Conservation (phyloP, 2,113 vertebrate genomes). For the Gambusia holbrooki region DNA sequence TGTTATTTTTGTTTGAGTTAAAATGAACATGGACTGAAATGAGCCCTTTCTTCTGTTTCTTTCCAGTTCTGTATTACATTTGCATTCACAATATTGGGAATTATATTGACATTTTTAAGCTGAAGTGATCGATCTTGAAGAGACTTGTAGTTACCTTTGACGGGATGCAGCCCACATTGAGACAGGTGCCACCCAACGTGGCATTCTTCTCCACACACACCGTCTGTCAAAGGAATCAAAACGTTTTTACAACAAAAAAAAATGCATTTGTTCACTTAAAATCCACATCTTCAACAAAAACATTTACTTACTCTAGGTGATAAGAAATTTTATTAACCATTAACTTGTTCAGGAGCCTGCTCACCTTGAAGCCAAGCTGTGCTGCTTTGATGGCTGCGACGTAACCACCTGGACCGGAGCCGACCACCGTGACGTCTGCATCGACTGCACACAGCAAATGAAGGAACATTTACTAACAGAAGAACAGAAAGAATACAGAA, state of each 20-base stretch:
- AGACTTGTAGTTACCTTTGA: slow-evolving; percentile 87
- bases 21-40: too few species aligned
- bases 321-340: not conserved
- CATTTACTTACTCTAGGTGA: not conserved
- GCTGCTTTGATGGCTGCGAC: slow-evolving; percentile 98
- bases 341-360: not conserved
- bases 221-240: slow-evolving; percentile 78
- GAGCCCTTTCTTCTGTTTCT: too few species aligned
- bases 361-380: slow-evolving; percentile 97
- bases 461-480: not conserved
- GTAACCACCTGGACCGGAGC: slow-evolving; percentile 96
- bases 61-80: not conserved
- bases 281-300: not conserved
- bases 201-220: slow-evolving; percentile 95
- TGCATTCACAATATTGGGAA: not conserved
- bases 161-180: slow-evolving; percentile 98
- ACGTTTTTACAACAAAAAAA: not conserved
- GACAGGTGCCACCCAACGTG: slow-evolving; percentile 94
- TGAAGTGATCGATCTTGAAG: not conserved
- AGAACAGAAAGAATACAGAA: not conserved
- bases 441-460: slow-evolving; percentile 81
- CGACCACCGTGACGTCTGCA: slow-evolving; percentile 94
- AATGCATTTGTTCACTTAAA: not conserved
- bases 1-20: too few species aligned
- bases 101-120: not conserved